Evolutionary conservation across 2,797 vertebrate genomes (phyloP), one percentile per base, ranked within the genome.

Genomic region (Acanthurus tractus): DNA sequence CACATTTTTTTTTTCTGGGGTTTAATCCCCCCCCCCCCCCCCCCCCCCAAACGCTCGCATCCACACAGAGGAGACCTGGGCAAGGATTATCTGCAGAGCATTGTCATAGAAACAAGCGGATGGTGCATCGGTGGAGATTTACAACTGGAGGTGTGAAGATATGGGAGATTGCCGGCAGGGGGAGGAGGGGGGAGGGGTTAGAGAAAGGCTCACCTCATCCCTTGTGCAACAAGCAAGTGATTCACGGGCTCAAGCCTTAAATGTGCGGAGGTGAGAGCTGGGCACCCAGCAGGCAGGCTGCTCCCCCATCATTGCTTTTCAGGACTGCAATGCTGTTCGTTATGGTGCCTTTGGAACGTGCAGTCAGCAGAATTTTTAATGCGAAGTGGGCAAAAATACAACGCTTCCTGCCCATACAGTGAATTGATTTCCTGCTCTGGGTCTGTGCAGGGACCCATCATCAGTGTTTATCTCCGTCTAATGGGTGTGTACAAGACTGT

Each of bases 51-150:
- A 78, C 36, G 54, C 74, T 72, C 42, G 81, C 74, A 72, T 81
- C 63, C 66, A 76, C 57, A 78, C 78, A 61, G 59, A 84, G 73
- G 84, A 86, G 81, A 90, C 81, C 88, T 84, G 73, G 46, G 66
- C 0, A 42, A 70, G 84, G 82, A 87, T 88, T 75, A 88, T 84
- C 85, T 87, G 90, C 81, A 86, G 87, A 89, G 86, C 75, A 95
- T 94, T 84, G 94, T 91, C 93, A 94, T 93, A 92, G 93, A 93
- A 94, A 95, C 91, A 93, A 92, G 29, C 89, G 89, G 79, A 85
- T 67, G 86, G 85, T 76, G 79, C 76, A 86, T 79, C 55, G 74
- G 80, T 80, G 68, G 78, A 86, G 84, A 92, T 90, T 79, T 89
- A 88, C 42, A 57, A 81, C 69, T 48, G 40, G 71, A 81, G 79